A percentile compares a stretch with the other conserved stretches of the same genome.
Evolutionary conservation across 2,797 vertebrate species (phyloP).

Genomic region (Peromyscus eremicus): DNA sequence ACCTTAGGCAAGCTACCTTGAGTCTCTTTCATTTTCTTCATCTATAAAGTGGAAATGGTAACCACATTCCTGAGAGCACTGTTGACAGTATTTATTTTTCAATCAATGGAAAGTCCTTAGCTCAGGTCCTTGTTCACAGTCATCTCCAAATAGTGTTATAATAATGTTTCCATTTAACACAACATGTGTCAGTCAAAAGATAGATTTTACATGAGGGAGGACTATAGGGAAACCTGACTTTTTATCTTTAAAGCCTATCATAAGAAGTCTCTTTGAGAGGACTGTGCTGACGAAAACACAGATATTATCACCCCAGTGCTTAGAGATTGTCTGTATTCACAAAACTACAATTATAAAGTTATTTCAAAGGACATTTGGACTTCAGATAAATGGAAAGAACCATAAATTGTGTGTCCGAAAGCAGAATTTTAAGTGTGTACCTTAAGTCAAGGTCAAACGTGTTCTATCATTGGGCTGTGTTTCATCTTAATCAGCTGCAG

Average conservation of each 20-base stretch:
- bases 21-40: not conserved
- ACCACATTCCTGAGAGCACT: no score
- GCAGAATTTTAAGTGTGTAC: not conserved
- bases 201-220: not conserved
- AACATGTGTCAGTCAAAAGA: conserved; percentile 15
- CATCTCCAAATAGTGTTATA: not conserved
- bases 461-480: not conserved
- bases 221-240: not conserved
- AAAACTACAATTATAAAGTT: not conserved
- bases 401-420: not conserved
- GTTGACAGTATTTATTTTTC: not conserved
- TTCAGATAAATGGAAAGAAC: not conserved
- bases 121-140: not conserved
- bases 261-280: not conserved
- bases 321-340: not conserved
- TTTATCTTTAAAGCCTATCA: not conserved
- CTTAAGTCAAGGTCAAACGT: not conserved
- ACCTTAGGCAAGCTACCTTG: not conserved
- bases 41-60: not conserved
- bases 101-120: not conserved
- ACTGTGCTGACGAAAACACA: not conserved
- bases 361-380: not conserved
- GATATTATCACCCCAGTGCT: not conserved
- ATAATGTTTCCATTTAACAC: not conserved
- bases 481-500: not conserved